Evolutionary conservation across 1,140 invertebrate species (phyloP).

Genomic region (Bombus ignitus): DNA sequence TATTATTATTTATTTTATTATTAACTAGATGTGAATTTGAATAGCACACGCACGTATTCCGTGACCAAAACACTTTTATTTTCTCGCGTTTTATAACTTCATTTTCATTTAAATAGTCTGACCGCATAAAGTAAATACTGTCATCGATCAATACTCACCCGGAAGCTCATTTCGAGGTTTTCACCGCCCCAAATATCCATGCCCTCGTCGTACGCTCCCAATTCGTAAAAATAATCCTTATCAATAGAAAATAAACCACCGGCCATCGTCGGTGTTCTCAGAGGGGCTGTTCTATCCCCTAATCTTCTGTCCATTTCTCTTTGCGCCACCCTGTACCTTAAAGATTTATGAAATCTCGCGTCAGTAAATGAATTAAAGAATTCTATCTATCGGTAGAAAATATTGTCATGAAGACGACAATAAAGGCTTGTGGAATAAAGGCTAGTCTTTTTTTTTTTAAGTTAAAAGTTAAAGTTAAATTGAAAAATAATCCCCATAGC

Average conservation of each 20-base stretch:
- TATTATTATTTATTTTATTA: too few species aligned
- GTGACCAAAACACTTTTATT: background rate
- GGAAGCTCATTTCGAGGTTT: slow-evolving; percentile 99
- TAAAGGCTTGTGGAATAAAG: too few species aligned
- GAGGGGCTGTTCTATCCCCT: slow-evolving; percentile 93
- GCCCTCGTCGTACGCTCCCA: slow-evolving; percentile 98
- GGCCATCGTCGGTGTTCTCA: slow-evolving; percentile 99
- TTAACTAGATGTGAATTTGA: background rate
- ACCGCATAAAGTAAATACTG: background rate
- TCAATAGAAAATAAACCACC: slow-evolving; percentile 99
- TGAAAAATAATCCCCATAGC: background rate
- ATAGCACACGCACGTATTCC: background rate
- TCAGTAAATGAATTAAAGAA: background rate
- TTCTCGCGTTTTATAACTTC: background rate
- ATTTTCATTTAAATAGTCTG: background rate
- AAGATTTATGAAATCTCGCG: slow-evolving; percentile 11
- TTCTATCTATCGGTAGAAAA: too few species aligned
- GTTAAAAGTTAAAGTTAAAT: background rate
- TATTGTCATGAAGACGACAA: too few species aligned
- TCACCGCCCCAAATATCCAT: slow-evolving; percentile 99
- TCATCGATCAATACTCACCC: slow-evolving; percentile 87
- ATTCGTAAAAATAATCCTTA: slow-evolving; percentile 97
- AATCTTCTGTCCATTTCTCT: slow-evolving; percentile 95
- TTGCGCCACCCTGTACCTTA: slow-evolving; percentile 97
- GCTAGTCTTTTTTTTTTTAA: too few species aligned